Conservation (phyloP, 2,888 invertebrate genomes). For the Erannis defoliaria region DNA sequence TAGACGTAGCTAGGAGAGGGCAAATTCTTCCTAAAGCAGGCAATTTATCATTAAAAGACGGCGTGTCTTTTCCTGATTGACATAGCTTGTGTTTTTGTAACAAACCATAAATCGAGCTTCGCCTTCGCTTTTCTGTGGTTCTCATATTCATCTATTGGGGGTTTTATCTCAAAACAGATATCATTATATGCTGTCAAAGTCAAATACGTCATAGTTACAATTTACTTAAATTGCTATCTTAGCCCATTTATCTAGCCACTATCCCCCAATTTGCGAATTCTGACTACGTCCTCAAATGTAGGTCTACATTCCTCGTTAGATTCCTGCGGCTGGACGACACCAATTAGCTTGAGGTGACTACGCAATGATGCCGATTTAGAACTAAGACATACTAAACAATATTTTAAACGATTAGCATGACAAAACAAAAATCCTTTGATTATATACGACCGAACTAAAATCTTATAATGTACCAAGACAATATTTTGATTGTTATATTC, state of each 20-base stretch:
- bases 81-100: not conserved
- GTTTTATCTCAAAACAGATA: too few species aligned
- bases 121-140: too few species aligned
- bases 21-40: not conserved
- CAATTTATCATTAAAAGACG: not conserved
- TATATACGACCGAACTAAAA: too few species aligned
- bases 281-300: slow-evolving; percentile 5
- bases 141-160: too few species aligned
- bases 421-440: too few species aligned
- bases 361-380: slow-evolving; percentile 37
- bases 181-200: too few species aligned
- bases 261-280: too few species aligned
- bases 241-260: too few species aligned
- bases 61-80: not conserved
- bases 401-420: not conserved
- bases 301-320: slow-evolving; percentile 35
- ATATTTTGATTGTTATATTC: not conserved
- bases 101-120: too few species aligned
- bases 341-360: slow-evolving; percentile 65
- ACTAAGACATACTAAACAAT: not conserved
- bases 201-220: too few species aligned
- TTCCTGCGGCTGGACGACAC: slow-evolving; percentile 56
- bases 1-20: slow-evolving; percentile 1
- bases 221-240: too few species aligned
- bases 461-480: not conserved